Evolutionary conservation across 2,888 invertebrate genomes (phyloP), one percentile per base, ranked within the genome.

Genomic region (Dicranocentrus wangi): DNA sequence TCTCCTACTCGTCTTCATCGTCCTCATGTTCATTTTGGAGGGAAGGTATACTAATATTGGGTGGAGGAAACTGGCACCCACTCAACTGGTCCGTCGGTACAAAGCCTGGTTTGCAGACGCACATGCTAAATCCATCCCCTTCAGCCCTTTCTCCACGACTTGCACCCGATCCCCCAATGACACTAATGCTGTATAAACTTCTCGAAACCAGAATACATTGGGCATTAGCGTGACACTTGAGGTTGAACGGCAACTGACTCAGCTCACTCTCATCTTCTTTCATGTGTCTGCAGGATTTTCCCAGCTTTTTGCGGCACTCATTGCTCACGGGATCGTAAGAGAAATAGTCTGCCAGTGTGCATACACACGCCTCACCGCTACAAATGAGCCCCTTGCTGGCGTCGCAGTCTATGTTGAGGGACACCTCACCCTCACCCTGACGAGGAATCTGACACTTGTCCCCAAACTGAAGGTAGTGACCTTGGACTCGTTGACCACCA

Each of bases 261-360:
- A 79, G 61, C 17, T 72, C 60, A 27, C 23, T 28, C 3, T 17
- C 23, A 13, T 78, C 69, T 39, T 78, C 69, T 39, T 3, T 32
- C 13, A 47, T 42, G 21, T 39, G 17, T 15, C 78, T 43, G 47
- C 83, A 83, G 1, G 79, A 70, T 43, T 79, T 82, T 7, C 83
- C 82, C 47, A 83, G 61, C 23, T 79, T 75, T 55, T 82, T 72
- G 0, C 83, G 83, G 69, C 83, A 83, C 39, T 83, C 82, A 47
- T 80, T 61, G 51, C 72, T 80, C 13, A 66, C 68, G 19, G 47
- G 69, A 28, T 83, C 83, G 51, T 79, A 82, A 1, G 82, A 69
- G 21, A 79, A 82, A 17, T 69, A 42, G 1, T 79, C 75, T 0
- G 65, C 21, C n/a, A 75, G 58, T 0, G 82, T 82, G 42, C 82